Evolutionary conservation across 2,113 vertebrate species (phyloP).

Genomic region (Nanorana parkeri): DNA sequence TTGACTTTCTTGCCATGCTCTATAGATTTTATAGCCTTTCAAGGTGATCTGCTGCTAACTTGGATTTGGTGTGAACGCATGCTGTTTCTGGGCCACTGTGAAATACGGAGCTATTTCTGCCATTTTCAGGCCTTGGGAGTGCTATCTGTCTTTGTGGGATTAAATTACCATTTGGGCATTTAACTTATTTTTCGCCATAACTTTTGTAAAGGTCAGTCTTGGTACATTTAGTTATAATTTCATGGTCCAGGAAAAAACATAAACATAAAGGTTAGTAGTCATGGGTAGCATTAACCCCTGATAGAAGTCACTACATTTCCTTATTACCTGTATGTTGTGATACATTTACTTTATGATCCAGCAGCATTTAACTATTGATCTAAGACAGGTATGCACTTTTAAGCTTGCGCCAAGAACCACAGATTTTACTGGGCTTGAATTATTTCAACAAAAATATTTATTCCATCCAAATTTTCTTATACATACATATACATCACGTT

Average conservation of each 20-base stretch:
- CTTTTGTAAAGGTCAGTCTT: slow-evolving; percentile 43
- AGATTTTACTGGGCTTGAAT: too few species aligned
- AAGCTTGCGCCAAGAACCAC: too few species aligned
- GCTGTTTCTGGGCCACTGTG: slow-evolving; percentile 27
- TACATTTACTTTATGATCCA: neutral
- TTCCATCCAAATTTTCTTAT: too few species aligned
- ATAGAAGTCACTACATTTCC: slow-evolving; percentile 18
- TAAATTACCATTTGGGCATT: slow-evolving; percentile 45
- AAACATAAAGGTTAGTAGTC: slow-evolving; percentile 43
- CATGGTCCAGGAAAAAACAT: slow-evolving; percentile 47
- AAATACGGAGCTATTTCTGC: slow-evolving; percentile 50
- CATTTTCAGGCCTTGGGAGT: slow-evolving; percentile 49
- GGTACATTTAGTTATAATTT: slow-evolving; percentile 53
- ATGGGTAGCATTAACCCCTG: slow-evolving; percentile 27
- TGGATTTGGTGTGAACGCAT: slow-evolving; percentile 43
- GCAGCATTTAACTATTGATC: too few species aligned
- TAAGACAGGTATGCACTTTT: too few species aligned
- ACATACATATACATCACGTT: too few species aligned
- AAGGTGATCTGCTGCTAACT: slow-evolving; percentile 35
- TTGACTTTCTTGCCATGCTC: slow-evolving; percentile 48
- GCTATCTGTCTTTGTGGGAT: slow-evolving; percentile 41
- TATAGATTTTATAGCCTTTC: slow-evolving; percentile 52
- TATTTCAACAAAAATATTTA: too few species aligned
- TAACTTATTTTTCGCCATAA: slow-evolving; percentile 52
- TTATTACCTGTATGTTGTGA: slow-evolving; percentile 26